These are phyloP conservation scores for Erannis defoliaria DNA, from an alignment of 2,888 invertebrate genomes.

Conservation along the genomic window DNA sequence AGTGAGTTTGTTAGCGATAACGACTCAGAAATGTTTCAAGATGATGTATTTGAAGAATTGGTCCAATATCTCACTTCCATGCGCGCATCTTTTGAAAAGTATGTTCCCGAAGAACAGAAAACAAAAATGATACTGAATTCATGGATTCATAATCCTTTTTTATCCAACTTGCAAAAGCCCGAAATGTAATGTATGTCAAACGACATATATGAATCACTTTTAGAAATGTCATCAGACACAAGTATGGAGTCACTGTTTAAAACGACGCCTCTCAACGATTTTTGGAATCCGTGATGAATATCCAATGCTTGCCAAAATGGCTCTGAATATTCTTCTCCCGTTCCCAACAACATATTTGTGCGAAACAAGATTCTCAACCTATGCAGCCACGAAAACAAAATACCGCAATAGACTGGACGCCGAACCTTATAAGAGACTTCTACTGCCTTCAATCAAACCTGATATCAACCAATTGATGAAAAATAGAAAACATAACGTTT, in stretches of 20 bases:
- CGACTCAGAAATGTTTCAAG: constrained; percentile 48
- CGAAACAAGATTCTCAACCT: constrained; percentile 35
- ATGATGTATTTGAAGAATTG: constrained; percentile 49
- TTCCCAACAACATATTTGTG: background rate
- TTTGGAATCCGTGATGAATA: constrained; percentile 51
- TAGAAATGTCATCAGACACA: constrained; percentile 54
- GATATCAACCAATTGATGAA: constrained; percentile 39
- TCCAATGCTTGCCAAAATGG: constrained; percentile 49
- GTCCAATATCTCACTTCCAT: constrained; percentile 49
- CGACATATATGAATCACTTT: constrained; percentile 50
- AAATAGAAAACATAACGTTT: constrained; percentile 29
- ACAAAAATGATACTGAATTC: constrained; percentile 51
- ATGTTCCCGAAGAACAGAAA: constrained; percentile 51
- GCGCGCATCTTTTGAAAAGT: constrained; percentile 49
- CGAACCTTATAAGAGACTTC: constrained; percentile 51
- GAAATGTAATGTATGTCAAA: constrained; percentile 51
- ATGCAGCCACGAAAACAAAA: constrained; percentile 37
- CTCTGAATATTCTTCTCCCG: constrained; percentile 10
- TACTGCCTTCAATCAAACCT: constrained; percentile 49
- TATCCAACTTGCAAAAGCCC: constrained; percentile 51
- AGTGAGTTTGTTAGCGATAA: constrained; percentile 52
- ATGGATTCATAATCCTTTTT: constrained; percentile 51
- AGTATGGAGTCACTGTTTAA: constrained; percentile 53
- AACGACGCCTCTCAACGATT: constrained; percentile 52
- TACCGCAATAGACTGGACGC: constrained; percentile 52